phyloP scores from a whole-genome alignment of 2,797 vertebrate genomes.

The Chiloscyllium punctatum region DNA sequence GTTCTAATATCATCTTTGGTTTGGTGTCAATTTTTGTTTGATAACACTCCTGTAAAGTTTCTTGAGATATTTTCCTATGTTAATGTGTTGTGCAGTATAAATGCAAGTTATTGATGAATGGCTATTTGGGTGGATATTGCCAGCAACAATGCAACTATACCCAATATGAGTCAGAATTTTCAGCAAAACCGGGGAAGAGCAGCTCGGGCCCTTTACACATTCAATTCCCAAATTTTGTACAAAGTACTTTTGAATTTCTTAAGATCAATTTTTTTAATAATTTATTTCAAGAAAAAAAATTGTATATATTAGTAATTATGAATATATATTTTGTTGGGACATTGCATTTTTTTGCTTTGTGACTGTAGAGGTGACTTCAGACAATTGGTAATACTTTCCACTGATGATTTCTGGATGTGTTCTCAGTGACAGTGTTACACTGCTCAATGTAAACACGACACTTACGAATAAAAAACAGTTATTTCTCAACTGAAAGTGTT shows the following conservation, averaged over 20 bases:
- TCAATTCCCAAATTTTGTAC: conserved; percentile 84
- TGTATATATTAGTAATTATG: conserved; percentile 85
- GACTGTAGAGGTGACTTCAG: conserved; percentile 73
- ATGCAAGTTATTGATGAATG: background rate
- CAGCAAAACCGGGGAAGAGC: background rate
- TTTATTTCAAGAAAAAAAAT: conserved; percentile 75
- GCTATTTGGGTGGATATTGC: background rate
- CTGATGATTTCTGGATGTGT: conserved; percentile 55
- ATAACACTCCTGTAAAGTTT: background rate
- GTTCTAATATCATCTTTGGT: background rate
- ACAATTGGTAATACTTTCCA: conserved; percentile 61
- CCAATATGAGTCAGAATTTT: background rate
- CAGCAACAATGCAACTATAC: background rate
- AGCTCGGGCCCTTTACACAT: background rate
- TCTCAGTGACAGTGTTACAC: background rate
- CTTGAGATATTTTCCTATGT: background rate
- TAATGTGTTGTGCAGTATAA: background rate
- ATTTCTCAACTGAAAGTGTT: background rate
- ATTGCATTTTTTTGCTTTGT: conserved; percentile 64
- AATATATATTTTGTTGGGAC: conserved; percentile 79
- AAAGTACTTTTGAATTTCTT: conserved; percentile 69
- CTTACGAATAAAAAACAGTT: background rate
- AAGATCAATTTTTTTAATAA: conserved; percentile 77
- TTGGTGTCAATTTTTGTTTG: background rate
- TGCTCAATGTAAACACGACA: conserved; percentile 1